Evolutionary conservation across 2,113 vertebrate genomes (phyloP).

Genomic region (Tragelaphus imberbis): DNA sequence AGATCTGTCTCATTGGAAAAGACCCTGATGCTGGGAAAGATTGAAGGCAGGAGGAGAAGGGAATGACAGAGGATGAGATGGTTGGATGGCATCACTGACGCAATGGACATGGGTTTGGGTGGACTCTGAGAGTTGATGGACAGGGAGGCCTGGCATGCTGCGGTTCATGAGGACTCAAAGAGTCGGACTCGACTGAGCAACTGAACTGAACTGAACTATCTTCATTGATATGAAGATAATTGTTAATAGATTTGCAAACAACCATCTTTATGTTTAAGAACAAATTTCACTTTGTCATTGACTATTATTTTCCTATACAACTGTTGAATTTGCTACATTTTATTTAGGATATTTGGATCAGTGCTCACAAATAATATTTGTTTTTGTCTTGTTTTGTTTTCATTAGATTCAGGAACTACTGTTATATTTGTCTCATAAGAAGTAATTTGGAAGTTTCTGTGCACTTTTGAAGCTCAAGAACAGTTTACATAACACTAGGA

Average conservation of each 20-base stretch:
- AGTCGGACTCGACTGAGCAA: too few relatives aligned
- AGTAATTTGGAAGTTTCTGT: not conserved
- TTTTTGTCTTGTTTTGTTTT: not conserved
- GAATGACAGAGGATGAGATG: too few relatives aligned
- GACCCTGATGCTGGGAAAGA: too few relatives aligned
- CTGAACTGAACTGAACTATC: not conserved
- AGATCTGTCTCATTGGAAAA: too few relatives aligned
- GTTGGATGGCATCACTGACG: too few relatives aligned
- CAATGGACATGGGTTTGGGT: too few relatives aligned
- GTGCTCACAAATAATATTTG: not conserved
- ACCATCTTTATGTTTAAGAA: not conserved
- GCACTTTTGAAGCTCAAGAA: not conserved
- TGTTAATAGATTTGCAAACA: not conserved
- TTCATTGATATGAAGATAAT: not conserved
- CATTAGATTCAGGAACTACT: not conserved
- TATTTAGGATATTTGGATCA: not conserved
- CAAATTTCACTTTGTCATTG: not conserved
- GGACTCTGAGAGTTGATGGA: too few relatives aligned
- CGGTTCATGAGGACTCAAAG: fast-evolving
- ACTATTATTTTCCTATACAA: not conserved
- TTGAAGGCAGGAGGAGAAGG: too few relatives aligned
- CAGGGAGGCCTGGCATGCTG: too few relatives aligned
- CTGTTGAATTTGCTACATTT: not conserved
- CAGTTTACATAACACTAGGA: not conserved
- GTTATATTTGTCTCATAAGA: not conserved